A percentile compares a stretch with the other conserved stretches of the same genome.
These are phyloP conservation scores for Aselliscus stoliczkanus DNA, from an alignment of 2,797 vertebrate species.

Conservation along the genomic window DNA sequence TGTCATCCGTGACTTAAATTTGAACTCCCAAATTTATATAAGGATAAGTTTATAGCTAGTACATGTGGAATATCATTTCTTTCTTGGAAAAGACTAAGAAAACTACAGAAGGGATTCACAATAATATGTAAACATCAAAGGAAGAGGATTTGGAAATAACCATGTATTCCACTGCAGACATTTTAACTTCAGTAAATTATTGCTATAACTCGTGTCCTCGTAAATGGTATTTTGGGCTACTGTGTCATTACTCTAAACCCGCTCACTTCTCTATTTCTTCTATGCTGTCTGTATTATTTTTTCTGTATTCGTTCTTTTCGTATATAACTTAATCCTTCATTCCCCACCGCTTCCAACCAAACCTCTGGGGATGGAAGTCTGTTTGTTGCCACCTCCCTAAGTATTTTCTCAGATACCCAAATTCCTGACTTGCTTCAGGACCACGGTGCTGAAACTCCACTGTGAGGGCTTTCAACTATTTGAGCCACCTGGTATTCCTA, in stretches of 20 bases:
- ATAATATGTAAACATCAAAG: not conserved
- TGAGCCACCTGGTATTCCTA: not conserved
- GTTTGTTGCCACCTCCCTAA: not conserved
- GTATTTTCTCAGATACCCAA: not conserved
- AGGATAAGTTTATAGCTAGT: constrained; percentile 6
- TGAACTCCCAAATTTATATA: not conserved
- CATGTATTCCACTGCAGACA: not conserved
- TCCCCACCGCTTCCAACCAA: not conserved
- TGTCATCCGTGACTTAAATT: not conserved
- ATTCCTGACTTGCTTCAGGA: not conserved
- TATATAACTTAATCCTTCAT: not conserved
- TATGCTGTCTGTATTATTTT: not conserved
- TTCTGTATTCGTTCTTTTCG: not conserved
- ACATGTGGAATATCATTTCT: not conserved
- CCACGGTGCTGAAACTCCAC: not conserved
- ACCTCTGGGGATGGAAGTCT: not conserved
- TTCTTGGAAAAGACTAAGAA: constrained; percentile 23
- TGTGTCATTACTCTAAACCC: not conserved
- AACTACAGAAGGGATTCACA: not conserved
- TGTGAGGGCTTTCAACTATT: not conserved
- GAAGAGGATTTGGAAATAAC: not conserved
- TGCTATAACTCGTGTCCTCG: not conserved
- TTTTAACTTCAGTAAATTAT: not conserved
- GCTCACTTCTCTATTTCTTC: not conserved
- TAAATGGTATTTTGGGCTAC: not conserved